phyloP scores from a whole-genome alignment of 2,113 vertebrate genomes.

The Atherinomorus stipes region DNA sequence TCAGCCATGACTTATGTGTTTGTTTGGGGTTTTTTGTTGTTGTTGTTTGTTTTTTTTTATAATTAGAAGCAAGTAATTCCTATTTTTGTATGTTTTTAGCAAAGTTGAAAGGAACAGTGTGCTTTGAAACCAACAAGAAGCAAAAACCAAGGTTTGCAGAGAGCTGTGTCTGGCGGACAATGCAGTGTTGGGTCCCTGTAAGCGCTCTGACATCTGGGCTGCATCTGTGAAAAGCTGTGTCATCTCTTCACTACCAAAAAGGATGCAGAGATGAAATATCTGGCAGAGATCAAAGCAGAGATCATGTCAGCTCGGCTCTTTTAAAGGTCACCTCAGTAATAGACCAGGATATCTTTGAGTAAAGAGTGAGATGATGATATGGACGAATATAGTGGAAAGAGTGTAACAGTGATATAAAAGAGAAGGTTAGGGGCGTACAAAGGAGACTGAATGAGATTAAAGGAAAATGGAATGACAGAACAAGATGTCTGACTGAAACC shows the following conservation, averaged over 20 bases:
- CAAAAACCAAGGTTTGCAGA: constrained; percentile 6
- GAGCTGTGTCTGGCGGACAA: constrained; percentile 22
- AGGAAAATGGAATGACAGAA: constrained; percentile 7
- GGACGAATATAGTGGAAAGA: constrained; percentile 13
- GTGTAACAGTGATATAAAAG: constrained; percentile 33
- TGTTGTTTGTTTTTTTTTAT: too few species aligned
- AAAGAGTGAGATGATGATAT: constrained; percentile 25
- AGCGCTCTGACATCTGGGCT: constrained; percentile 36
- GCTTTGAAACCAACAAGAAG: constrained; percentile 22
- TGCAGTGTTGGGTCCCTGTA: constrained; percentile 4
- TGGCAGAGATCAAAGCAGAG: constrained; percentile 52
- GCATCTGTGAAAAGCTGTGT: constrained; percentile 33
- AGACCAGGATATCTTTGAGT: constrained; percentile 24
- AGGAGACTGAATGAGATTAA: constrained; percentile 29
- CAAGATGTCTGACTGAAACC: constrained; percentile 33
- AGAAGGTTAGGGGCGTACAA: constrained; percentile 26
- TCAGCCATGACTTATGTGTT: too few species aligned
- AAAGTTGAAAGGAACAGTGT: too few species aligned
- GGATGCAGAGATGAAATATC: constrained; percentile 48
- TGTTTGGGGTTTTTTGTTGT: too few species aligned
- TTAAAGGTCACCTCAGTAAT: constrained; percentile 61
- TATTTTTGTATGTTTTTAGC: too few species aligned
- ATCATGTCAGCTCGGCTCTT: constrained; percentile 43
- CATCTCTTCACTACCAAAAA: constrained; percentile 32
- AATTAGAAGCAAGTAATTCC: too few species aligned